Percentiles rank a stretch among this genome's conserved stretches.
Conservation (phyloP, 2,888 invertebrate genomes). For the Tenthredo notha region DNA sequence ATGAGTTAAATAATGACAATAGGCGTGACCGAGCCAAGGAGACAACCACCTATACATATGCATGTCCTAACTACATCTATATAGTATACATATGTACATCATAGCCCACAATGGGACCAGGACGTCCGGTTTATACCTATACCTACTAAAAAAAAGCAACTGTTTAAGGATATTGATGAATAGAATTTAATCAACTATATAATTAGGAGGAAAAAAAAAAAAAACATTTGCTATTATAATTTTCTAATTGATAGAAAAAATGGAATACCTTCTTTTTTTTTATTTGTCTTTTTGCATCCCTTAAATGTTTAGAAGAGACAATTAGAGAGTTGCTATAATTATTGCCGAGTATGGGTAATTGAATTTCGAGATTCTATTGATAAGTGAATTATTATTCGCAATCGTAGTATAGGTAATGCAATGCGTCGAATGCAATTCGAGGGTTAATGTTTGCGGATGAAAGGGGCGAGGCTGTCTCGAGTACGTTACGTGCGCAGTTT, state of each 20-base stretch:
- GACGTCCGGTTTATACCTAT: background rate
- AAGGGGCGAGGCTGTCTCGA: background rate
- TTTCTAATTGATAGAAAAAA: too few species aligned
- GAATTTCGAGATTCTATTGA: conserved; percentile 57
- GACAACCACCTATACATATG: background rate
- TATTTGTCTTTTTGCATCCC: too few species aligned
- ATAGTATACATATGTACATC: background rate
- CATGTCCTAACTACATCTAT: background rate
- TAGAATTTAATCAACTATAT: background rate
- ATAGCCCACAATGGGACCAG: background rate
- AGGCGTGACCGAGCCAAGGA: conserved; percentile 17
- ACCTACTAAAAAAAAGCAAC: background rate
- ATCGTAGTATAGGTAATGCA: conserved; percentile 46
- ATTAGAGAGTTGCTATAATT: background rate
- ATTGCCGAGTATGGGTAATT: background rate
- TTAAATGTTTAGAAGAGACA: too few species aligned
- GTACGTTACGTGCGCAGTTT: conserved; percentile 9
- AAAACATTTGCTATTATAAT: too few species aligned
- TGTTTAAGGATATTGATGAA: background rate
- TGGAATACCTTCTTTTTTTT: too few species aligned
- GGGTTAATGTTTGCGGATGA: background rate
- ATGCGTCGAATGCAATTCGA: background rate
- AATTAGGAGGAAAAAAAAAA: too few species aligned
- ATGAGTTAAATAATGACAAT: conserved; percentile 66
- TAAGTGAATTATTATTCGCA: conserved; percentile 59